Percentiles rank a stretch among this genome's conserved stretches.
Evolutionary conservation across 2,113 vertebrate species (phyloP).

Genomic region (Psilopsiagon aymara): DNA sequence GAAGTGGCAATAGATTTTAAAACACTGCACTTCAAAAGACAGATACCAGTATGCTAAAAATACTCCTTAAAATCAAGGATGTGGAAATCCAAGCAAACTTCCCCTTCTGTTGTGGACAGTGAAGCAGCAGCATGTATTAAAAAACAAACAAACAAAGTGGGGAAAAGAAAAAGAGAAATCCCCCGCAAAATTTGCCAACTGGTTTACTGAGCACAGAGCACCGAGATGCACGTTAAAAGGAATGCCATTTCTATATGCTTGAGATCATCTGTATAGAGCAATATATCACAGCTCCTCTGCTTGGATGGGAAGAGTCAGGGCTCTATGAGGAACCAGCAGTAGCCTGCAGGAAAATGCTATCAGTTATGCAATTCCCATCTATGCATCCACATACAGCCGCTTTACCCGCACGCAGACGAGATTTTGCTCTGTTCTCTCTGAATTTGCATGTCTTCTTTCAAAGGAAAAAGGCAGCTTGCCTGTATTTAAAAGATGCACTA

Average conservation of each 20-base stretch:
- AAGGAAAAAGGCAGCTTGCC: background rate
- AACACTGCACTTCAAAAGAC: background rate
- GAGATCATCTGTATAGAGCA: constrained; percentile 53
- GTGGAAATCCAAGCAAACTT: constrained; percentile 49
- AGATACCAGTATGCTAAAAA: constrained; percentile 31
- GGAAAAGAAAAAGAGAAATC: background rate
- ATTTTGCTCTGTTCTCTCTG: background rate
- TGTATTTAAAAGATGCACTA: background rate
- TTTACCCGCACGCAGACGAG: background rate
- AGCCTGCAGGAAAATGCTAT: constrained; percentile 21
- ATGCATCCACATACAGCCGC: background rate
- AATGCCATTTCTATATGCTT: constrained; percentile 50
- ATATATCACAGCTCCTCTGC: constrained; percentile 4
- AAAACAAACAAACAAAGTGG: constrained; percentile 33
- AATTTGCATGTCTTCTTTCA: background rate
- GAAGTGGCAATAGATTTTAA: constrained; percentile 17
- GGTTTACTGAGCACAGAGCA: constrained; percentile 3
- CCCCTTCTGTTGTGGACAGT: constrained; percentile 18
- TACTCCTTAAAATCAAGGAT: constrained; percentile 35
- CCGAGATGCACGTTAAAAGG: background rate
- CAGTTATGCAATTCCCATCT: constrained; percentile 36
- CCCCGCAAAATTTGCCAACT: constrained; percentile 6
- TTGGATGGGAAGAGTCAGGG: constrained; percentile 28
- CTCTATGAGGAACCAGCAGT: background rate
- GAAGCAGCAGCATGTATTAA: constrained; percentile 18